Evolutionary conservation across 2,888 invertebrate species (phyloP).

Genomic region (Sphaerophoria rueppellii): DNA sequence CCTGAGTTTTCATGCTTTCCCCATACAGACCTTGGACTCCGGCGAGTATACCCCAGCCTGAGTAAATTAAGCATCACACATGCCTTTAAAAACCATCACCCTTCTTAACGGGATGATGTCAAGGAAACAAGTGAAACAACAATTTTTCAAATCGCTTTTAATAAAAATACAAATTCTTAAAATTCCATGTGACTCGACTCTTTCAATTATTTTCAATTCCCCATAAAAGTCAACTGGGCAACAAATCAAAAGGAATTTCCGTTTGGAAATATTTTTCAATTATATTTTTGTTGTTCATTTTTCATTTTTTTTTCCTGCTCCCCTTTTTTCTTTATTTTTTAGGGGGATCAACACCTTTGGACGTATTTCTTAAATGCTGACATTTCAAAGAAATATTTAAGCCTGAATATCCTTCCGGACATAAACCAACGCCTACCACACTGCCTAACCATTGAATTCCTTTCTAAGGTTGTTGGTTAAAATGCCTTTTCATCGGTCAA

Average conservation of each 20-base stretch:
- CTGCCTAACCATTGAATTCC: neutral
- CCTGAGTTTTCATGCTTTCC: too few relatives aligned
- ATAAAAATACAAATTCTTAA: too few relatives aligned
- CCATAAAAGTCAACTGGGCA: conserved; percentile 24
- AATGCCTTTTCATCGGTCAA: neutral
- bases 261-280: conserved; percentile 18
- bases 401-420: neutral
- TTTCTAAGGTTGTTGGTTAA: conserved; percentile 8
- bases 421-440: neutral
- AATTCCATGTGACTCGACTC: too few relatives aligned
- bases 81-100: too few relatives aligned
- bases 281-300: neutral
- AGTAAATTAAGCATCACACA: too few relatives aligned
- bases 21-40: too few relatives aligned
- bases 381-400: conserved; percentile 11
- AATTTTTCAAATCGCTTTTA: too few relatives aligned
- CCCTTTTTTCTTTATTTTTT: neutral
- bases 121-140: too few relatives aligned
- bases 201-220: conserved; percentile 21
- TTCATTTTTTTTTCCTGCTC: neutral
- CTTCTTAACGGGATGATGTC: too few relatives aligned
- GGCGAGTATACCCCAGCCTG: too few relatives aligned
- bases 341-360: conserved; percentile 13
- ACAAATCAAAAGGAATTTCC: conserved; percentile 30
- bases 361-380: conserved; percentile 14